Percentiles rank a stretch among this genome's conserved stretches.
These are phyloP conservation scores for Drosophila hydei DNA, from an alignment of 1,140 invertebrate species.

Conservation along the genomic window DNA sequence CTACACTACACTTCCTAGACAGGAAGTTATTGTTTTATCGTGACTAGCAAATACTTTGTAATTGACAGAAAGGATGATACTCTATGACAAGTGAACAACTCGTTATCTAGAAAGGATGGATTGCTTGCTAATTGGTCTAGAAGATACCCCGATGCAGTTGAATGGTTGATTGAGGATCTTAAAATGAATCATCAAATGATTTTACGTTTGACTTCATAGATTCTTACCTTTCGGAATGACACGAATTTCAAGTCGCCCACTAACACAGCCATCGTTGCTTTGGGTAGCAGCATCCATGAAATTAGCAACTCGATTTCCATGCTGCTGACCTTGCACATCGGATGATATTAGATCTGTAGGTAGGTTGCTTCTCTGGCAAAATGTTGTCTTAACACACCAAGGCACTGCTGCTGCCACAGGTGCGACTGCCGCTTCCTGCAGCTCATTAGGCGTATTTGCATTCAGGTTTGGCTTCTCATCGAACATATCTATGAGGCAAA, in stretches of 20 bases:
- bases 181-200: too few species aligned
- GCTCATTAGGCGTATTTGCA: not conserved
- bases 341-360: not conserved
- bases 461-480: slow-evolving; percentile 29
- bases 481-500: slow-evolving; percentile 56
- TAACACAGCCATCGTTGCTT: slow-evolving; percentile 87
- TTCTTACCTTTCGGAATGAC: slow-evolving; percentile 86
- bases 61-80: too few species aligned
- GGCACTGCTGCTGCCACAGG: slow-evolving; percentile 26
- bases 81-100: too few species aligned
- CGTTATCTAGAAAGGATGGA: too few species aligned
- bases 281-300: slow-evolving; percentile 8
- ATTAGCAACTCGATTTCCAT: not conserved
- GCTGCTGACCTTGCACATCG: not conserved
- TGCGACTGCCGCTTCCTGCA: not conserved
- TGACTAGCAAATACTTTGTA: too few species aligned
- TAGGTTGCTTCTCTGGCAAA: slow-evolving; percentile 42
- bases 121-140: too few species aligned
- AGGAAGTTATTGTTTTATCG: too few species aligned
- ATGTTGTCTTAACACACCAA: slow-evolving; percentile 57
- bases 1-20: too few species aligned
- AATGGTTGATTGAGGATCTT: too few species aligned
- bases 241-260: slow-evolving; percentile 91
- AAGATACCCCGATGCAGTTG: too few species aligned
- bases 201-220: too few species aligned